Base-by-base conservation (phyloP, 1,140 invertebrate genomes). In the Polyergus mexicanus region DNA sequence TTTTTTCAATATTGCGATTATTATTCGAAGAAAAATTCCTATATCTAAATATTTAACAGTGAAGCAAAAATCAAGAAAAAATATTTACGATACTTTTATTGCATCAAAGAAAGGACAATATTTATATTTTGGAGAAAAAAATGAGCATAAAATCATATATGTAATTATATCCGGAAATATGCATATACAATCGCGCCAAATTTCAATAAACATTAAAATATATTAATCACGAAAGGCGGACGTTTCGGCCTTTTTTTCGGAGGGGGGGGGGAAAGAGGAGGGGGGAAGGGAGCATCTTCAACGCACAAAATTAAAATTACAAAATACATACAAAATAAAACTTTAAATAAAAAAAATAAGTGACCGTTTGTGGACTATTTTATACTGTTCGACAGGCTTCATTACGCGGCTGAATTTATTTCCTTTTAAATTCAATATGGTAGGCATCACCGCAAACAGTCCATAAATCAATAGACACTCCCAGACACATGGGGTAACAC, bases 391-490 rank as follows among this genome's bases (percentile, higher is more conserved):
- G 78, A 81, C 78, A 60, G 56, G 63, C 75, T 80, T 85, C 65
- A 58, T 58, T 84, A 75, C 56, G 32, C 60, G 38, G 3, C 16
- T 28, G 38, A 76, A 85, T 87, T 86, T 87, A 77, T 86, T 84
- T 25, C 62, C 54, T 74, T 68, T 75, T 75, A 84, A 86, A 86
- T 86, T 86, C 69, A 86, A 86, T 84, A 66, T 56, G 60, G 71
- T 51, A 69, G 51, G 25, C 85, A 84, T 84, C 65, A 58, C 87
- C 85, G 47, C 85, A 88, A 84, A 81, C 72, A 78, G 84, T 84
- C 65, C 60, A 86, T 88, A 88, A 86, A 88, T 88, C 87, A 88
- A 54, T 65, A 47, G n/a, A 35, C 72, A 69, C 84, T 86, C 71
- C 44, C 87, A 84, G 62, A 63, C 85, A 65, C 51, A 86, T 22